Evolutionary conservation across 92 coral and sea anemone species (phyloP).

Genomic region (Pocillopora meandrina): DNA sequence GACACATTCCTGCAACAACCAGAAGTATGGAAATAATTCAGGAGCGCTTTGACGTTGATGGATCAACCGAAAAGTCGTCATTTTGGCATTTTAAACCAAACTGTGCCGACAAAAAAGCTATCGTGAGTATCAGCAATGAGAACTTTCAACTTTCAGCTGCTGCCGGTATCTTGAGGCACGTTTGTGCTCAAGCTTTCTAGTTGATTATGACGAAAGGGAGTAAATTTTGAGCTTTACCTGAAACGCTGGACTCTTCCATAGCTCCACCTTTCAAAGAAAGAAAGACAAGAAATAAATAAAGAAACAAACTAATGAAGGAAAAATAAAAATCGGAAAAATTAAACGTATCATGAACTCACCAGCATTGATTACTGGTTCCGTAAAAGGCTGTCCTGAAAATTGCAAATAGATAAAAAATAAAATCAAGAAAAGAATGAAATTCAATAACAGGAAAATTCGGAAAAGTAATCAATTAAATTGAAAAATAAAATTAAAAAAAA

Average conservation of each 20-base stretch:
- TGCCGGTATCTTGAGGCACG: too few species aligned
- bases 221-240: slow-evolving; percentile 22
- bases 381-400: slow-evolving; percentile 26
- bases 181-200: too few species aligned
- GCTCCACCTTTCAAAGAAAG: neutral
- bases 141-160: too few species aligned
- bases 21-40: too few species aligned
- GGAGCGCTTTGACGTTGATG: too few species aligned
- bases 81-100: too few species aligned
- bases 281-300: neutral
- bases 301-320: neutral
- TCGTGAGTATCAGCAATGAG: too few species aligned
- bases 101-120: too few species aligned
- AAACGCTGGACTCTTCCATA: slow-evolving; percentile 47
- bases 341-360: neutral
- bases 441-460: neutral
- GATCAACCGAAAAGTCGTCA: too few species aligned
- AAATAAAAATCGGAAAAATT: neutral
- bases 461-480: neutral
- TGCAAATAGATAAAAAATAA: neutral
- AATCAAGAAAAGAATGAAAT: neutral
- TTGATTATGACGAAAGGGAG: too few species aligned
- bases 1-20: too few species aligned
- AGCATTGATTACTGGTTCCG: slow-evolving; percentile 18
- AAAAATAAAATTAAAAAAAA: neutral